Conservation (phyloP, 2,888 invertebrate genomes). For the Campoplex nolae region DNA sequence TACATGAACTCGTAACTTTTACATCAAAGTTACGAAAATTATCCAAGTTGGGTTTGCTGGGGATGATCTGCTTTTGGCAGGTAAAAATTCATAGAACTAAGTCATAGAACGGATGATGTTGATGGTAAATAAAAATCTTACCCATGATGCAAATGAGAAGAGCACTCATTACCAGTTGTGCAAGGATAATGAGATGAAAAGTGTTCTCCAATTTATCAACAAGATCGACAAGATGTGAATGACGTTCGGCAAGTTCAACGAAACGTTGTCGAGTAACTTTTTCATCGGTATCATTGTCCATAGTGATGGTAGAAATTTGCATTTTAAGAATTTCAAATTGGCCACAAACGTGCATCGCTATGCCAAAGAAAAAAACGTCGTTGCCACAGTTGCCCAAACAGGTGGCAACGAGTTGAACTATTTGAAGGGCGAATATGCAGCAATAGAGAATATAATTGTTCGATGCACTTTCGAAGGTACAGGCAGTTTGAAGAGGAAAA, state of each 20-base stretch:
- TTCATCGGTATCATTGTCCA: conserved; percentile 5
- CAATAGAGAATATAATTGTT: conserved; percentile 61
- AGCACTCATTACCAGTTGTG: conserved; percentile 70
- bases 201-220: conserved; percentile 68
- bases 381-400: conserved; percentile 72
- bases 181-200: conserved; percentile 72
- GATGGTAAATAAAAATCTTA: conserved; percentile 40
- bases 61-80: too few relatives aligned
- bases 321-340: conserved; percentile 78
- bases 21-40: too few relatives aligned
- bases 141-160: conserved; percentile 73
- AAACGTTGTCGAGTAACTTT: conserved; percentile 42
- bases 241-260: conserved; percentile 60
- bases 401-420: conserved; percentile 69
- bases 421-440: conserved; percentile 69
- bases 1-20: too few relatives aligned
- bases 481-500: conserved; percentile 70
- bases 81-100: too few relatives aligned
- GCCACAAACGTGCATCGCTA: conserved; percentile 80
- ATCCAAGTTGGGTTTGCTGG: too few relatives aligned
- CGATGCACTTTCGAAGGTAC: conserved; percentile 62
- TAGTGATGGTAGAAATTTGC: conserved; percentile 69
- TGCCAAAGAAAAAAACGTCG: conserved; percentile 78
- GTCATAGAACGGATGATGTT: not conserved
- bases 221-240: conserved; percentile 69